Base-by-base conservation (phyloP, 2,113 vertebrate genomes). In the Urocolius indicus region DNA sequence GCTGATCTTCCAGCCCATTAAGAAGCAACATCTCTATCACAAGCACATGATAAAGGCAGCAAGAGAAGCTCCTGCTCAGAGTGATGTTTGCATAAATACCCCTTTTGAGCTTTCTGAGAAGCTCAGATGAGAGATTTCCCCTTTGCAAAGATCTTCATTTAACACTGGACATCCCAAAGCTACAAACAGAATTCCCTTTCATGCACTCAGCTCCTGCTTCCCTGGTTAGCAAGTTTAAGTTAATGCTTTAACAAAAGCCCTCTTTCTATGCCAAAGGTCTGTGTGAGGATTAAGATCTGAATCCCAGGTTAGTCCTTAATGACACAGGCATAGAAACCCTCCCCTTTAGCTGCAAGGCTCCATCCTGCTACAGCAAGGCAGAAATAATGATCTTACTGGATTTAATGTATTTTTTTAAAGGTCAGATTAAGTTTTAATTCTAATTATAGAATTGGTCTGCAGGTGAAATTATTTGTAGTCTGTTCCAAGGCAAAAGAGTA, bases 231-330 rank as follows among this genome's bases (percentile, higher is more conserved):
- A 34, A 58, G 59, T 61, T 54, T 41, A 78, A 95, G 80, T 55
- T 55, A 89, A 89, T 57, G 79, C 75, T 72, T 74, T 68, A 89
- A 90, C 94, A 94, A 94, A 96, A 94, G 77, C 89, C 62, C 26
- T 57, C 84, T 77, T 84, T 76, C 45, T 82, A 5, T 48, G 80
- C 73, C 96, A 83, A 71, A 94, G 85, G 91, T 51, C 82, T 90
- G 71, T 11, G 13, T 16, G 66, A 85, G 89, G 93, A 95, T 96
- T 96, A 92, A 52, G 80, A 68, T 65, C 90, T 68, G 71, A 96
- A 95, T 94, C 84, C 79, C 91, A 79, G 87, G 92, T 91, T 95
- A 92, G 84, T 77, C 77, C 75, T 93, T 95, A 90, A 93, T 66
- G 84, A 84, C 82, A 89, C 82, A 32, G 7, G 46, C 78, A 74